Evolutionary conservation across 2,888 invertebrate species (phyloP).

Genomic region (Protophormia terraenovae): DNA sequence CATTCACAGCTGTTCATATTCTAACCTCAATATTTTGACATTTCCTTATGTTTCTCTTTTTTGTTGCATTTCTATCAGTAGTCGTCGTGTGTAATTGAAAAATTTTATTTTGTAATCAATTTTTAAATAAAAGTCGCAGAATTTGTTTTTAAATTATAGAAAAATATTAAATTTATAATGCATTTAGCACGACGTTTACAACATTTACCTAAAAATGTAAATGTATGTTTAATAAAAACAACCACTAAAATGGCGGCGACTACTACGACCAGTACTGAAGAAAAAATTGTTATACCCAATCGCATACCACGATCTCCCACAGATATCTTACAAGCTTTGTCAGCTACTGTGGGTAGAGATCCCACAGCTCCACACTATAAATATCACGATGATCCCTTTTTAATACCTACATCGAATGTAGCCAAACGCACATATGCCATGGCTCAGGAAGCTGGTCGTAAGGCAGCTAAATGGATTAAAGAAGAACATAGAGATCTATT

Average conservation of each 20-base stretch:
- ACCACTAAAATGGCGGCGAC: background rate
- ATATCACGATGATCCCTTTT: slow-evolving; percentile 95
- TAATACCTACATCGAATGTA: slow-evolving; percentile 88
- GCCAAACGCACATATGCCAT: slow-evolving; percentile 88
- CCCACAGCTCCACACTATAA: slow-evolving; percentile 93
- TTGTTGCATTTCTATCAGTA: slow-evolving; percentile 28
- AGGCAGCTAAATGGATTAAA: slow-evolving; percentile 92
- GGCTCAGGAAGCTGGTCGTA: slow-evolving; percentile 92
- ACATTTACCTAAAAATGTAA: slow-evolving; percentile 62
- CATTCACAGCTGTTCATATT: slow-evolving; percentile 35
- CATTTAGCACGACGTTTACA: slow-evolving; percentile 72
- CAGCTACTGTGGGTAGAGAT: slow-evolving; percentile 90
- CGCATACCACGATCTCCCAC: slow-evolving; percentile 90
- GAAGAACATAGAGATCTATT: slow-evolving; percentile 81
- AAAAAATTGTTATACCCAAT: slow-evolving; percentile 85
- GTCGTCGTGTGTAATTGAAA: background rate
- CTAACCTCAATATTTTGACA: slow-evolving; percentile 51
- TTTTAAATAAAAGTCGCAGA: slow-evolving; percentile 35
- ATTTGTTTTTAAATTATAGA: background rate
- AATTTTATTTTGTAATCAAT: slow-evolving; percentile 52
- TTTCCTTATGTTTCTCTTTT: slow-evolving; percentile 1
- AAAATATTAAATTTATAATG: slow-evolving; percentile 68
- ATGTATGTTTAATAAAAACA: slow-evolving; percentile 38
- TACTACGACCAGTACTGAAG: slow-evolving; percentile 63
- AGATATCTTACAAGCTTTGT: slow-evolving; percentile 90